Evolutionary conservation across 2,888 invertebrate species (phyloP).

Genomic region (Balanococcus diminutus): DNA sequence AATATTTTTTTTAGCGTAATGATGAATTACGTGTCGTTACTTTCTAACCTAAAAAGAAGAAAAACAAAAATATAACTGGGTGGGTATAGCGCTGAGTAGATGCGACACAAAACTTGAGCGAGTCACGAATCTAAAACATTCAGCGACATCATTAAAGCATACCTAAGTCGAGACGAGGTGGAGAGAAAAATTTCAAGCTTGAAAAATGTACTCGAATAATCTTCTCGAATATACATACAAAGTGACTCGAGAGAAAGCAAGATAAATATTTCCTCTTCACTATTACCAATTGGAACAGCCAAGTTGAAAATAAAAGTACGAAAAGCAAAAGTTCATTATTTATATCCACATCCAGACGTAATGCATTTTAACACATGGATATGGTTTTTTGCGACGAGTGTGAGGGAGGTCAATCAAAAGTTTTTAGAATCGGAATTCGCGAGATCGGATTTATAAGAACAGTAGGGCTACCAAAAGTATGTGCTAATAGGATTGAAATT

Average conservation of each 20-base stretch:
- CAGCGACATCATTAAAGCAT: constrained; percentile 1
- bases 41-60: not conserved
- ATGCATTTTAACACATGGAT: not conserved
- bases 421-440: too few species aligned
- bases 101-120: not conserved
- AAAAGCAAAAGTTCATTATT: constrained; percentile 2
- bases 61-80: too few species aligned
- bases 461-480: too few species aligned
- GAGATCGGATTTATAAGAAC: too few species aligned
- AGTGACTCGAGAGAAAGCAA: constrained; percentile 8
- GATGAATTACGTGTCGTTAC: not conserved
- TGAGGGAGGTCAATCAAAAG: too few species aligned
- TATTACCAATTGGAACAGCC: not conserved
- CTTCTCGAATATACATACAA: constrained; percentile 1
- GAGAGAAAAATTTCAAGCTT: not conserved
- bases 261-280: not conserved
- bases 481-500: too few species aligned
- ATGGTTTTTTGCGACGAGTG: too few species aligned
- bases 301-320: not conserved
- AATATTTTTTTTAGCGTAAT: not conserved
- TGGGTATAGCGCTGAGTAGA: not conserved
- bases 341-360: not conserved
- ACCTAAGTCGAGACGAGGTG: not conserved
- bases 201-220: constrained; percentile 16
- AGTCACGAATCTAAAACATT: constrained; percentile 10